Base-by-base conservation (phyloP, 2,113 vertebrate genomes). In the Cyanoderma ruficeps region DNA sequence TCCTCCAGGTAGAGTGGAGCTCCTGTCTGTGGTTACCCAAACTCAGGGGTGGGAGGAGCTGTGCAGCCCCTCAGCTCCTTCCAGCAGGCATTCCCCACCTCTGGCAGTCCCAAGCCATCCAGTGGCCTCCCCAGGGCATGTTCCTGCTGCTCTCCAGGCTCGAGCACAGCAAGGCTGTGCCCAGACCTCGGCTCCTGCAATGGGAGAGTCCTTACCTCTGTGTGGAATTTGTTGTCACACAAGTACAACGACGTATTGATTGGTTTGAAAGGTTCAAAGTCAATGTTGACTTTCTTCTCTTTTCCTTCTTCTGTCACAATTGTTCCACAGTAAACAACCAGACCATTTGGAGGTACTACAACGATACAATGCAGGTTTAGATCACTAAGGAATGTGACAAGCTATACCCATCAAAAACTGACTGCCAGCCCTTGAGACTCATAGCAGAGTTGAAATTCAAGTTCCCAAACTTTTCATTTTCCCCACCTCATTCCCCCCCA, bases 141-240 rank as follows among this genome's bases (percentile, higher is more conserved):
- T 8, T 64, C 47, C 75, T 81, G 84, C 50, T 83, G 75, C 46
- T 56, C 71, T 41, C 13, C 63, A 60, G 64, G 6, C 46, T 27
- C 21, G 21, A 24, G 67, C 35, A 74, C 59, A 42, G 44, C 52
- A 57, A 50, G 55, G n/a, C 22, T 9, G 19, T 64, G 47, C 24
- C 87, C 22, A 77, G 44, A 37, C 25, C 69, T 46, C 2, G 23
- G 55, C 57, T 76, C 57, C 83, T 46, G 53, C 70, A 80, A 63
- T 0, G n/a, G 69, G 20, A 27, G 50, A 83, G 24, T 44, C 95
- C 98, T 98, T 98, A 99, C 99, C 99, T 99, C 99, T 14, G 99
- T 99, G 97, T 99, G 99, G 98, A 99, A 99, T 98, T 99, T 99
- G 98, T 99, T 99, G 98, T 99, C 99, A 94, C 99, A 99, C 97